These are phyloP conservation scores for Lordiphosa stackelbergi DNA, from an alignment of 1,140 invertebrate species.

Conservation along the genomic window DNA sequence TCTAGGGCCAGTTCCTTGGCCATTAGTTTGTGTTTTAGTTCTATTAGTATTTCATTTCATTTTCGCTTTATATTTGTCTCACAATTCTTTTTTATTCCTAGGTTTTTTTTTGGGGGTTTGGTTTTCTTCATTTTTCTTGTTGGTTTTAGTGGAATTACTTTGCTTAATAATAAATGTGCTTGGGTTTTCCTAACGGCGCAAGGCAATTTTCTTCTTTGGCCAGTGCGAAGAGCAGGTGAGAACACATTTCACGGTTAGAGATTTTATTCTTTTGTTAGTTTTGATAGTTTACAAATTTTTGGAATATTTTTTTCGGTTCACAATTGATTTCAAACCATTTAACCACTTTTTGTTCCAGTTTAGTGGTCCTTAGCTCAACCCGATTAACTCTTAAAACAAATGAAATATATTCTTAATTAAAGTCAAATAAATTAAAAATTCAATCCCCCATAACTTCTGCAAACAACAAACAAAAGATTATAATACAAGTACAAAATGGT, in stretches of 20 bases:
- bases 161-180: slow-evolving; percentile 66
- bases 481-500: too few species aligned
- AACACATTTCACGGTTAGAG: background rate
- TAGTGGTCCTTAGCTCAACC: too few species aligned
- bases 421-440: too few species aligned
- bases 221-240: slow-evolving; percentile 6
- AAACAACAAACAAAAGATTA: too few species aligned
- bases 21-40: slow-evolving; percentile 71
- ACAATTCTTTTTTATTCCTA: slow-evolving; percentile 24
- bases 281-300: too few species aligned
- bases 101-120: slow-evolving; percentile 8
- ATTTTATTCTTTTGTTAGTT: too few species aligned
- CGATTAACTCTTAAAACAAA: too few species aligned
- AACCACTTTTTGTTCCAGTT: too few species aligned
- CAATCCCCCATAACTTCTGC: too few species aligned
- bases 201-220: slow-evolving; percentile 6
- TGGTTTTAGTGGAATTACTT: slow-evolving; percentile 70
- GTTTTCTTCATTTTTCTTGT: slow-evolving; percentile 21
- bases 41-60: slow-evolving; percentile 73
- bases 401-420: too few species aligned
- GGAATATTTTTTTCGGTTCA: too few species aligned
- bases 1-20: slow-evolving; percentile 47
- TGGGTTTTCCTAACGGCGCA: slow-evolving; percentile 45
- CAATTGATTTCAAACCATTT: too few species aligned
- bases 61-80: slow-evolving; percentile 48